Evolutionary conservation across 35 echinoderm and acorn worm genomes (phyloP).

Genomic region (Heliocidaris tuberculata): DNA sequence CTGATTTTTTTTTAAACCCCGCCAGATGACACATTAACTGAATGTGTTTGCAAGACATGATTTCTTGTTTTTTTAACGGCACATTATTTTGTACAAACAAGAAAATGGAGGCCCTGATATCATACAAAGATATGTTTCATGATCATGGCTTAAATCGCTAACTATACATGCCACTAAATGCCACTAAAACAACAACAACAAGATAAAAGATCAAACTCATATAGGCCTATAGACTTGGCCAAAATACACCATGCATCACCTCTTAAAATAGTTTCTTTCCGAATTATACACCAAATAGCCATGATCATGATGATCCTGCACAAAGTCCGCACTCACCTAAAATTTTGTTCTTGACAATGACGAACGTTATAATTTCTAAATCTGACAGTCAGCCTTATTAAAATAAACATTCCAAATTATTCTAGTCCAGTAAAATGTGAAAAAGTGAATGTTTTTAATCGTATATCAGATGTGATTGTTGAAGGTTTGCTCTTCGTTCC

Average conservation of each 20-base stretch:
- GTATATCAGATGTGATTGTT: neutral
- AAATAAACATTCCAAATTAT: neutral
- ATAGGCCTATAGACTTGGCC: too few relatives aligned
- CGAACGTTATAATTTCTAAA: neutral
- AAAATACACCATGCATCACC: neutral
- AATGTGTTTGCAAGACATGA: too few relatives aligned
- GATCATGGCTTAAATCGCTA: too few relatives aligned
- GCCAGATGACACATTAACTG: too few relatives aligned
- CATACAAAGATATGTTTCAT: too few relatives aligned
- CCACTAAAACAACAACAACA: too few relatives aligned
- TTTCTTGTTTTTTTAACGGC: too few relatives aligned
- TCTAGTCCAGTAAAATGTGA: neutral
- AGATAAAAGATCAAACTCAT: too few relatives aligned
- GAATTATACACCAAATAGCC: neutral
- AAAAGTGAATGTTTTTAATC: neutral
- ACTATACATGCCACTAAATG: too few relatives aligned
- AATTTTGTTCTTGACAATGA: neutral
- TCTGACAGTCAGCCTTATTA: neutral
- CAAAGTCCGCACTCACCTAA: neutral
- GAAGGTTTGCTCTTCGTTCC: neutral
- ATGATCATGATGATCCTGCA: neutral
- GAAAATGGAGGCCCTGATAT: too few relatives aligned
- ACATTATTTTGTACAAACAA: too few relatives aligned
- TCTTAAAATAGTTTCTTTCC: neutral
- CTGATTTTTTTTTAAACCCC: too few relatives aligned